These are phyloP conservation scores for Neodiprion virginianus DNA, from an alignment of 1,140 invertebrate genomes.

Conservation along the genomic window DNA sequence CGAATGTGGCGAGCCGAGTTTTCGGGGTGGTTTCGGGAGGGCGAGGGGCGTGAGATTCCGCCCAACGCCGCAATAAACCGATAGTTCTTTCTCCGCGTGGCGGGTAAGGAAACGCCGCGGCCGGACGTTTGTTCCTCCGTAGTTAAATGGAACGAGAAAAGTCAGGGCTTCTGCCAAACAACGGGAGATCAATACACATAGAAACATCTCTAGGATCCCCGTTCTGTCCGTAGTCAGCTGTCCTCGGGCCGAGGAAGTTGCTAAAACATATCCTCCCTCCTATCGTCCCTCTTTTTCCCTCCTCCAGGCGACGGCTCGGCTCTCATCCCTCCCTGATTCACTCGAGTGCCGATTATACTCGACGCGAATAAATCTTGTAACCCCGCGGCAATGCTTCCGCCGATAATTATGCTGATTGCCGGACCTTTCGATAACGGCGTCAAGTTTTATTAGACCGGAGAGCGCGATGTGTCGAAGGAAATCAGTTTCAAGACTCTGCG, in stretches of 20 bases:
- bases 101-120: background rate
- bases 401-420: too few species aligned
- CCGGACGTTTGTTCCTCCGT: background rate
- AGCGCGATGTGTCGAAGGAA: too few species aligned
- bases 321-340: background rate
- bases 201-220: background rate
- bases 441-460: too few species aligned
- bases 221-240: background rate
- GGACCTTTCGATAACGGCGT: too few species aligned
- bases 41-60: background rate
- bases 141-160: constrained; percentile 4
- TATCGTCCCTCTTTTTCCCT: background rate
- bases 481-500: too few species aligned
- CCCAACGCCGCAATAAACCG: background rate
- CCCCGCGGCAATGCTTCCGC: too few species aligned
- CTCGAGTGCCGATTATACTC: background rate
- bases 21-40: background rate
- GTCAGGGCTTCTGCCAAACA: background rate
- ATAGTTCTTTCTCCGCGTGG: background rate
- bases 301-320: background rate
- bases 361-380: too few species aligned
- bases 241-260: background rate
- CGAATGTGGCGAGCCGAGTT: too few species aligned
- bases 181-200: background rate
- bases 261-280: background rate